Percentiles rank a stretch among this genome's conserved stretches.
Conservation (phyloP, 2,113 vertebrate genomes). For the Dendropsophus ebraccatus region DNA sequence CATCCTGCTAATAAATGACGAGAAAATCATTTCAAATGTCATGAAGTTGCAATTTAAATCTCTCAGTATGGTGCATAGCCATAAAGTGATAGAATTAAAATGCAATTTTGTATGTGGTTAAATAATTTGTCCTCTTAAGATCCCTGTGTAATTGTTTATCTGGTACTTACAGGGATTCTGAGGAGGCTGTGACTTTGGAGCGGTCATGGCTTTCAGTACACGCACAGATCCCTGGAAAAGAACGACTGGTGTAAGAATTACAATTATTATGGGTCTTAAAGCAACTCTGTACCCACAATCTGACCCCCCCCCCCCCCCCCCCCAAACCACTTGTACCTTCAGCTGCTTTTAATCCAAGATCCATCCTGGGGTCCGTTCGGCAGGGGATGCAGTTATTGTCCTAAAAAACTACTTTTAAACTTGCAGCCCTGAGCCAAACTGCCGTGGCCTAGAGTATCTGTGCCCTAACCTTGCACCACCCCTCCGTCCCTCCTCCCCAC, state of each 20-base stretch:
- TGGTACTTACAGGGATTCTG: slow-evolving; percentile 18
- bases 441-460: too few species aligned
- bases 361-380: too few species aligned
- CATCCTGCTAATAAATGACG: slow-evolving; percentile 30
- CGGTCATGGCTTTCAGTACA: slow-evolving; percentile 58
- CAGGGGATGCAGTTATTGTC: too few species aligned
- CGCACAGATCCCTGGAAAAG: slow-evolving; percentile 45
- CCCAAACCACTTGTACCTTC: too few species aligned
- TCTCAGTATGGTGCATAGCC: background rate
- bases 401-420: too few species aligned
- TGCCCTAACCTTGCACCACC: too few species aligned
- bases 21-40: slow-evolving; percentile 32
- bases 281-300: too few species aligned
- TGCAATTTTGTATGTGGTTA: slow-evolving; percentile 1
- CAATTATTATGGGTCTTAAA: background rate
- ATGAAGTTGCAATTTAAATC: slow-evolving; percentile 1
- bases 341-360: too few species aligned
- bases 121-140: background rate
- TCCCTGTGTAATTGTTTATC: background rate
- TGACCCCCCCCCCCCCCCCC: too few species aligned
- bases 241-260: background rate
- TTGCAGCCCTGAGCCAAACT: too few species aligned
- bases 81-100: slow-evolving; percentile 26
- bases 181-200: slow-evolving; percentile 25
- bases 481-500: too few species aligned